Percentiles rank a stretch among this genome's conserved stretches.
Evolutionary conservation across 2,888 invertebrate genomes (phyloP).

Genomic region (Artemia sp.): DNA sequence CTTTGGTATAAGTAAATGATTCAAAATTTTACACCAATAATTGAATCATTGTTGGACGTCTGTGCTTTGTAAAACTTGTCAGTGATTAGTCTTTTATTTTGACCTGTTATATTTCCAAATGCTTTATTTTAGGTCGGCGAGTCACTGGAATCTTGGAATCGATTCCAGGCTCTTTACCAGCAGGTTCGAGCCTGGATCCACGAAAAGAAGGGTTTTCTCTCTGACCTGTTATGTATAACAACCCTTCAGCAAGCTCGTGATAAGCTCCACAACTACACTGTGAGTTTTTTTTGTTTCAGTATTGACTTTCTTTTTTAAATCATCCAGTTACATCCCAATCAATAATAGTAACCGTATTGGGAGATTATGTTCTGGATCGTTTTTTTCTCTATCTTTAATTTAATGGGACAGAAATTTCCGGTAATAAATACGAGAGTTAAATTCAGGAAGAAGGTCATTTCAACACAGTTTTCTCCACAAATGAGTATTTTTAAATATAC

Average conservation of each 20-base stretch:
- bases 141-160: conserved; percentile 69
- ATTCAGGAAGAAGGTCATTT: no score
- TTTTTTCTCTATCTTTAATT: no score
- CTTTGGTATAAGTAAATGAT: no score
- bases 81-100: not conserved
- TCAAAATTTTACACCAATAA: conserved; percentile 1
- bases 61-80: not conserved
- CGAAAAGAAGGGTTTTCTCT: conserved; percentile 60
- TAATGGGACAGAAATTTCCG: no score
- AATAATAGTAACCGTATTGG: no score
- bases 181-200: conserved; percentile 65
- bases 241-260: conserved; percentile 64
- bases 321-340: no score
- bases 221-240: conserved; percentile 55
- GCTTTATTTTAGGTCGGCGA: conserved; percentile 46
- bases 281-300: conserved; percentile 32
- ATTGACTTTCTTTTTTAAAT: no score
- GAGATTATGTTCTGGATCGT: no score
- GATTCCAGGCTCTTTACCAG: conserved; percentile 64
- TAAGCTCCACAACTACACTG: conserved; percentile 70
- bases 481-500: no score
- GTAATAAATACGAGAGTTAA: no score
- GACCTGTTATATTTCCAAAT: conserved; percentile 13
- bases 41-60: conserved; percentile 13
- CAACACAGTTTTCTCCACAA: no score